Percentiles rank a stretch among this genome's conserved stretches.
phyloP scores from a whole-genome alignment of 2,797 vertebrate species.

The Scyliorhinus canicula region DNA sequence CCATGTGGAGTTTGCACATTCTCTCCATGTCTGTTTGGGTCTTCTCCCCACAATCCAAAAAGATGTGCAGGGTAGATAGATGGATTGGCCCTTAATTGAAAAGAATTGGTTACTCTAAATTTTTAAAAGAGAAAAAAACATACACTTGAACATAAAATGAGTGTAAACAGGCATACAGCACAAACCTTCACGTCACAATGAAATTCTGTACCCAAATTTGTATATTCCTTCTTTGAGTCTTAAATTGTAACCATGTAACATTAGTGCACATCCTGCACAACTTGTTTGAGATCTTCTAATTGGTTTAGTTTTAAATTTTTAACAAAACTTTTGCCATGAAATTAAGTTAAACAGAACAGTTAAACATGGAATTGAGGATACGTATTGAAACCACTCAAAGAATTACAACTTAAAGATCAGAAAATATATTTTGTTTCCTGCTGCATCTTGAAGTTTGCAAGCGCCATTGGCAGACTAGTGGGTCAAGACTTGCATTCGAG shows the following conservation, averaged over 20 bases:
- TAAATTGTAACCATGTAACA: not conserved
- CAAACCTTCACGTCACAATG: no score
- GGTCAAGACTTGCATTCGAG: not conserved
- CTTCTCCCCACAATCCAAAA: no score
- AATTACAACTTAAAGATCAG: not conserved
- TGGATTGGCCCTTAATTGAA: no score
- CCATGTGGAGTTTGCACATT: no score
- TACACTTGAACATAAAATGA: no score
- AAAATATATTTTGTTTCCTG: not conserved
- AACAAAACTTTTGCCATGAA: not conserved
- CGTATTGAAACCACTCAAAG: not conserved
- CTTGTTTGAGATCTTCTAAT: not conserved
- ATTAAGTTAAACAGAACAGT: not conserved
- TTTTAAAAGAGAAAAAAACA: no score
- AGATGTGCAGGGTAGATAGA: no score
- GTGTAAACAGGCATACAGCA: no score
- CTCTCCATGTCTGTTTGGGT: no score
- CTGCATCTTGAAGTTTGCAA: not conserved
- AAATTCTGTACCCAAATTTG: not conserved
- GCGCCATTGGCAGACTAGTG: not conserved
- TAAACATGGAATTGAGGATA: not conserved
- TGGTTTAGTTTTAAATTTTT: not conserved
- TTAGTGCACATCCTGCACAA: not conserved
- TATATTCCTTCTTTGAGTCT: not conserved
- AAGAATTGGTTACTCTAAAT: no score